Base-by-base conservation (phyloP, 1,140 invertebrate species). In the Eciton burchellii region DNA sequence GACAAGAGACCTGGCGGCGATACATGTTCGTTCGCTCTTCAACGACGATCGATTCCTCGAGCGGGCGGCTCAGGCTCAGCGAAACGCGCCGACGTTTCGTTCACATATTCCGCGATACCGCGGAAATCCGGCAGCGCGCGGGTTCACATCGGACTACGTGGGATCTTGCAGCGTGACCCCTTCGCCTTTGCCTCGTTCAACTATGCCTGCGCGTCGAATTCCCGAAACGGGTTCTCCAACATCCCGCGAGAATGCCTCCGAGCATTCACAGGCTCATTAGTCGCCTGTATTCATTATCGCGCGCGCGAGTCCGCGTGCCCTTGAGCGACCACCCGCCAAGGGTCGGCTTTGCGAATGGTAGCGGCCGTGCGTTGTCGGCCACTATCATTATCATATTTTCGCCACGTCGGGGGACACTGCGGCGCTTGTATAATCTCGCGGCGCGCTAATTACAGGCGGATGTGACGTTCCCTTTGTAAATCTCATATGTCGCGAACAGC, bases 301-400 rank as follows among this genome's bases (percentile, higher is more conserved):
- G 47, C 60, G 47, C 73, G 47, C 62, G 60, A 76, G 65, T 76
- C 73, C 12, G 21, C 56, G 73, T 76, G 29, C 73, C 57, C 62
- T 74, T 45, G 41, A 59, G 6, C 35, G 6, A 76, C 29, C n/a
- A n/a, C 19, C 29, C 24, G 56, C 41, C n/a, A 2, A 24, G 12
- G 73, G 43, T 19, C 59, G 29, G 73, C 45, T 65, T 54, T 76
- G 35, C 73, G n/a, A 49, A 76, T 59, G 26, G 59, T 59, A 52
- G 60, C 29, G 6, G 43, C 57, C 49, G 41, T 24, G 72, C n/a
- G 57, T 57, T 65, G 73, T 76, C 73, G 65, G 73, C 52, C 73
- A 16, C 73, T 59, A 59, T 76, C 65, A 76, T 76, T 76, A 76
- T 76, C 73, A 76, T 76, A 76, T 76, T 76, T 76, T 76, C 73